Base-by-base conservation (phyloP, 2,113 vertebrate species). In the Peromyscus maniculatus region DNA sequence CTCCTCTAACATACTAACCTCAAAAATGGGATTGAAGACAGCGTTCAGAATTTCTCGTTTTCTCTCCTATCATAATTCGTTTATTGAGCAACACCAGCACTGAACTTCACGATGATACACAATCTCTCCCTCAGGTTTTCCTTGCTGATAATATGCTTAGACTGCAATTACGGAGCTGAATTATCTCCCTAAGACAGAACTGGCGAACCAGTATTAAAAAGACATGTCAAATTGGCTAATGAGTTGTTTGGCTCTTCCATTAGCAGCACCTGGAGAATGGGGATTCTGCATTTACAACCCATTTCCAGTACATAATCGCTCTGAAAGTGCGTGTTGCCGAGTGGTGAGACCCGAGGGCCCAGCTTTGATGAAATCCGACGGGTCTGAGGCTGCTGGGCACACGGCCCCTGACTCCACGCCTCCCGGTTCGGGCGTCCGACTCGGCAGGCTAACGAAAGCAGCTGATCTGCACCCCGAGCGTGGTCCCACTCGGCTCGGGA, bases 71-170 rank as follows among this genome's bases (percentile, higher is more conserved):
- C 55, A 89, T 49, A 92, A 55, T 46, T 75, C 36, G 43, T 19
- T 92, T 90, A 36, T 19, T 90, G 86, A 91, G 83, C 83, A 87
- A 80, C 36, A 90, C 8, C 77, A 43, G 57, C 46, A 46, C 19
- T 84, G 55, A 96, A 83, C 80, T 92, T 94, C 62, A 74, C 5
- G 66, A 33, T 49, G 92, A 52, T 74, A 59, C 69, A 31, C 28
- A 43, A 49, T 57, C 75, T 93, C 83, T 89, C 67, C 36, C 7
- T 83, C 96, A 89, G 91, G 91, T 83, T 96, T 83, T 87, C 80
- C 95, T n/a, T 2, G 87, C 49, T 93, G 62, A 74, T 78, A 72
- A 95, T 43, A 19, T 84, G 86, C 87, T 94, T 55, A 86, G 62
- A 33, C 78, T 64, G 78, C 78, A 94, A 72, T 89, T 89, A 26